These are phyloP conservation scores for Pseudochaenichthys georgianus DNA, from an alignment of 2,797 vertebrate species.

Conservation along the genomic window DNA sequence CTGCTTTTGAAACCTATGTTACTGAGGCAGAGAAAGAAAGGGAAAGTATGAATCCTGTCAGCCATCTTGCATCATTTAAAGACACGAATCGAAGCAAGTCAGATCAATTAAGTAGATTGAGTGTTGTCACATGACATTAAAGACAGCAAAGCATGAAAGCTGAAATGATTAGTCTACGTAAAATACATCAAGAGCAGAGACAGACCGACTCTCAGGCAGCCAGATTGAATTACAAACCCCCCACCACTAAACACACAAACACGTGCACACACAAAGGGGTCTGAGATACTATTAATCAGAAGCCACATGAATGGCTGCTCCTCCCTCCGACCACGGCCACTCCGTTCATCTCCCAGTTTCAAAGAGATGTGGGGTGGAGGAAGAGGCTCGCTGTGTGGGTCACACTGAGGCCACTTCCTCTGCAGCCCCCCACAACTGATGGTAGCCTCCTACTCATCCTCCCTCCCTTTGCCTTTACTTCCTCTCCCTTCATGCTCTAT, in stretches of 20 bases:
- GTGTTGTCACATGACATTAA: background rate
- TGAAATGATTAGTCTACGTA: background rate
- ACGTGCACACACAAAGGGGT: slow-evolving; percentile 37
- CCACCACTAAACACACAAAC: slow-evolving; percentile 29
- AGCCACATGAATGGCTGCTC: slow-evolving; percentile 65
- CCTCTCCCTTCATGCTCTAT: slow-evolving; percentile 50
- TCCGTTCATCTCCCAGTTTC: slow-evolving; percentile 70
- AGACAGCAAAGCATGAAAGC: background rate
- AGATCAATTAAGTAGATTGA: background rate
- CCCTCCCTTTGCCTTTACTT: slow-evolving; percentile 52
- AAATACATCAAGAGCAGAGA: slow-evolving; percentile 15
- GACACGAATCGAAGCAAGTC: background rate
- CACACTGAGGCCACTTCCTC: slow-evolving; percentile 78
- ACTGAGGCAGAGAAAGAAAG: background rate
- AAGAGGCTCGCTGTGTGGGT: slow-evolving; percentile 63
- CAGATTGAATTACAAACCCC: slow-evolving; percentile 16
- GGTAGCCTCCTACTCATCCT: slow-evolving; percentile 48
- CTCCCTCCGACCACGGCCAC: slow-evolving; percentile 55
- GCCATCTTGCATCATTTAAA: background rate
- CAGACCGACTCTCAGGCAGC: slow-evolving; percentile 37
- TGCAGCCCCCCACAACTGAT: slow-evolving; percentile 60
- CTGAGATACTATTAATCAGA: slow-evolving; percentile 68
- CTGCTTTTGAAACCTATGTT: background rate
- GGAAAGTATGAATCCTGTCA: background rate
- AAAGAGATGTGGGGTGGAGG: slow-evolving; percentile 63